A percentile compares a stretch with the other conserved stretches of the same genome.
Conservation (phyloP, 2,797 vertebrate species). For the Philypnodon macrostomus region DNA sequence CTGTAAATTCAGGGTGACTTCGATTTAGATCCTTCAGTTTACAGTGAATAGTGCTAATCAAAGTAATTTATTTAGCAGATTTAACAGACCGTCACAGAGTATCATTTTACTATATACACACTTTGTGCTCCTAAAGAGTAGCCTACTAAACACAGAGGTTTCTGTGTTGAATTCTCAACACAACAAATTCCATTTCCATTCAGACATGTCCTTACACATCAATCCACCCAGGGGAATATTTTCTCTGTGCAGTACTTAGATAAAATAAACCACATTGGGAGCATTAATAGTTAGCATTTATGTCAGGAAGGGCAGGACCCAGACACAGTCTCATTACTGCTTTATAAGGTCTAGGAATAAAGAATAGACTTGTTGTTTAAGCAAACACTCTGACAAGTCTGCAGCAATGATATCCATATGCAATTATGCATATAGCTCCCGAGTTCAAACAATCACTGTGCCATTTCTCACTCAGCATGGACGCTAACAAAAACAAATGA, state of each 20-base stretch:
- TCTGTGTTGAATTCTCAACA: too few species aligned
- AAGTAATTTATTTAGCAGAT: too few species aligned
- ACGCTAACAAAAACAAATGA: conserved; percentile 56
- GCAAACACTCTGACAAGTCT: conserved; percentile 2
- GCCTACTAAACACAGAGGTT: too few species aligned
- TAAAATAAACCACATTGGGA: conserved; percentile 22
- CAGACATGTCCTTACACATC: conserved; percentile 71
- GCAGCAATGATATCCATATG: conserved; percentile 7
- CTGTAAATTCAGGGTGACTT: too few species aligned
- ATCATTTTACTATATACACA: too few species aligned
- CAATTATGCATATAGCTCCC: conserved; percentile 11
- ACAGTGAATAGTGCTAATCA: too few species aligned
- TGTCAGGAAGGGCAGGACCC: conserved; percentile 6
- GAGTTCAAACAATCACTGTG: conserved; percentile 31
- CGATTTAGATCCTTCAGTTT: too few species aligned
- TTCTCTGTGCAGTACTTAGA: conserved; percentile 17
- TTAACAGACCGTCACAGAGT: too few species aligned
- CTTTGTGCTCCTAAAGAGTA: too few species aligned
- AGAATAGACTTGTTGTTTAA: conserved; percentile 15
- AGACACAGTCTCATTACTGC: conserved; percentile 18
- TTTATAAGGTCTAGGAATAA: conserved; percentile 19
- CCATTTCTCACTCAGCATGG: conserved; percentile 27
- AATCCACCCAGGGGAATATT: conserved; percentile 30
- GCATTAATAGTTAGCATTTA: conserved; percentile 22
- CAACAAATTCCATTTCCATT: conserved; percentile 58